A percentile compares a stretch with the other conserved stretches of the same genome.
phyloP scores from a whole-genome alignment of 30 jellyfish, hydroid and myxozoan genomes.

The Clytia hemisphaerica region DNA sequence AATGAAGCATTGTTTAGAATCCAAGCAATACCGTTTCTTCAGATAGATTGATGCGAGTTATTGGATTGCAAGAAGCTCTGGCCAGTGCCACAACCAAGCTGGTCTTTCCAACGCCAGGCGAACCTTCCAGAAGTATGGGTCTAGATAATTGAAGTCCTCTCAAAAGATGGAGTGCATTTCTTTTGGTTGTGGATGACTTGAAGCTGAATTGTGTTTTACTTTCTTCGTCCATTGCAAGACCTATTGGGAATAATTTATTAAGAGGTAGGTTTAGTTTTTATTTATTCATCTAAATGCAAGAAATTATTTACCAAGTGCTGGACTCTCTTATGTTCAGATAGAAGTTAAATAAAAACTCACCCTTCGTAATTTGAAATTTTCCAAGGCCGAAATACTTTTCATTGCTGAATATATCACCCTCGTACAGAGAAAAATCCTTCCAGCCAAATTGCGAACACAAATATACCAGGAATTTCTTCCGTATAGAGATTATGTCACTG shows the following conservation, averaged over 20 bases:
- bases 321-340: no score
- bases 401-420: no score
- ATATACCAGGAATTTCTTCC: not conserved
- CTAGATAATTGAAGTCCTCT: conserved; percentile 76
- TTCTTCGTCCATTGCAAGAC: no score
- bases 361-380: no score
- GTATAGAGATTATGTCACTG: not conserved
- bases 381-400: no score
- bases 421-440: not conserved
- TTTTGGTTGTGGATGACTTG: no score
- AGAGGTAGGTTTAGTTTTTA: no score
- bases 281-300: no score
- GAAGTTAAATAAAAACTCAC: no score
- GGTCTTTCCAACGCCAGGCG: conserved; percentile 99
- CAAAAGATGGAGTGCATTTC: conserved; percentile 58
- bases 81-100: conserved; percentile 87
- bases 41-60: conserved; percentile 84
- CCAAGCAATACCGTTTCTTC: conserved; percentile 72
- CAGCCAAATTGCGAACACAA: conserved; percentile 21
- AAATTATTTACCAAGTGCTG: no score
- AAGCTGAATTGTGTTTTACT: no score
- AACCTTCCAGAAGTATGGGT: conserved; percentile 96
- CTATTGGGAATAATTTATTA: no score
- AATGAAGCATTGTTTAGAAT: not conserved
- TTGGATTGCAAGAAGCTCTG: conserved; percentile 43